phyloP scores from a whole-genome alignment of 1,140 invertebrate species.

The Dinoponera quadriceps region DNA sequence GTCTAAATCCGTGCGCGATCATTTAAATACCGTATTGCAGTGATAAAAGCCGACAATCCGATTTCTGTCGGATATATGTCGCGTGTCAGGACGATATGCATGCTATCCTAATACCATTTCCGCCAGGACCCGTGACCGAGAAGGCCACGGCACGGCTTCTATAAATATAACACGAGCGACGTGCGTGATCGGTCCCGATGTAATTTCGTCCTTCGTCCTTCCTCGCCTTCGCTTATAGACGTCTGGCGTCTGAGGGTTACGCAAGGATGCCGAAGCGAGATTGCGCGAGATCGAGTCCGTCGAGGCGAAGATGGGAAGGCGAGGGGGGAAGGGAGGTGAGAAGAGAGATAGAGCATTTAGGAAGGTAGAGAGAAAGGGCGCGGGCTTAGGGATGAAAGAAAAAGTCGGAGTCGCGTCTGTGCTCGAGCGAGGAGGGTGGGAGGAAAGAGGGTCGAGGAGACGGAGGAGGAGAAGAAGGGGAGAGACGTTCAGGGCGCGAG shows the following conservation, averaged over 20 bases:
- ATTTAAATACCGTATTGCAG: neutral
- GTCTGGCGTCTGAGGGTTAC: conserved; percentile 67
- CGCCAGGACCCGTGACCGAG: conserved; percentile 20
- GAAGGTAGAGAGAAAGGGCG: conserved; percentile 43
- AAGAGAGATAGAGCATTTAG: neutral
- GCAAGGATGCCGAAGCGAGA: conserved; percentile 63
- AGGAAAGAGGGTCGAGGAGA: conserved; percentile 33
- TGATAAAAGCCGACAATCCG: conserved; percentile 23
- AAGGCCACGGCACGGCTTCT: conserved; percentile 20
- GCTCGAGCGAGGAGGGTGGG: neutral
- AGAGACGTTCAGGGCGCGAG: conserved; percentile 58
- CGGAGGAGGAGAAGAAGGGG: conserved; percentile 38
- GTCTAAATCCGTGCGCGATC: neutral
- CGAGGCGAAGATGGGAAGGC: conserved; percentile 6
- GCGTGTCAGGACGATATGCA: conserved; percentile 20
- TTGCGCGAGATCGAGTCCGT: conserved; percentile 47
- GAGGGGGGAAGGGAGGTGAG: neutral
- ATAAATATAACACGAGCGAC: conserved; percentile 59
- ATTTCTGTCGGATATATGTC: conserved; percentile 14
- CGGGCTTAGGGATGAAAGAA: conserved; percentile 12
- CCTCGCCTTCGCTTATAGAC: conserved; percentile 52
- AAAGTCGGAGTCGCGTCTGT: conserved; percentile 27
- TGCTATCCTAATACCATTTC: conserved; percentile 58
- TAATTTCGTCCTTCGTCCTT: conserved; percentile 66
- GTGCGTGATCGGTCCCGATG: conserved; percentile 60